These are phyloP conservation scores for Caenorhabditis sp. DNA, from an alignment of 2,888 invertebrate species.

Conservation along the genomic window DNA sequence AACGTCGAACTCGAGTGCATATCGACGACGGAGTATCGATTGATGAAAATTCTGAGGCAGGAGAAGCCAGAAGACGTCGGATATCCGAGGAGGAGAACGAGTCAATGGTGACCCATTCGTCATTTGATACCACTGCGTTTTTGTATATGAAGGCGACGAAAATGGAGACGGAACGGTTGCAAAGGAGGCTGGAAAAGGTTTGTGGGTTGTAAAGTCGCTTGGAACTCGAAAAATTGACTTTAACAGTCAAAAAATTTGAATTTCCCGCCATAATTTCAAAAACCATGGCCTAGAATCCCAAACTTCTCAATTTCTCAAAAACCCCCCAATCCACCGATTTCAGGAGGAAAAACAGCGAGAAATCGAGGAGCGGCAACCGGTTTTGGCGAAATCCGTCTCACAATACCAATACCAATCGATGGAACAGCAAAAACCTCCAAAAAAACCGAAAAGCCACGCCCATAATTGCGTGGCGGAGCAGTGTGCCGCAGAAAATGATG, in stretches of 20 bases:
- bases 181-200: constrained; percentile 64
- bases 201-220: too few relatives aligned
- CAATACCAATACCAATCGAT: constrained; percentile 71
- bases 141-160: constrained; percentile 69
- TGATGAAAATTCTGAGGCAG: constrained; percentile 33
- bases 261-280: too few relatives aligned
- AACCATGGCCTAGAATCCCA: too few relatives aligned
- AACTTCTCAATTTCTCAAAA: background rate
- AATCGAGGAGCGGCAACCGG: constrained; percentile 54
- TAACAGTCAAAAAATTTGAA: too few relatives aligned
- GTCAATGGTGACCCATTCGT: constrained; percentile 56
- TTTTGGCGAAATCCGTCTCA: constrained; percentile 67
- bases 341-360: constrained; percentile 29
- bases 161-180: constrained; percentile 65
- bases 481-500: constrained; percentile 47
- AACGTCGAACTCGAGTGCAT: constrained; percentile 41
- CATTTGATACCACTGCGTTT: constrained; percentile 67
- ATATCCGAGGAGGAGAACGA: constrained; percentile 18
- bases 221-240: too few relatives aligned
- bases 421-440: constrained; percentile 16
- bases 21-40: constrained; percentile 62
- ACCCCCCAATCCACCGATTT: background rate
- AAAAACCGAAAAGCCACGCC: constrained; percentile 29
- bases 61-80: background rate
- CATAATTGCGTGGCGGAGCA: constrained; percentile 64